Evolutionary conservation across 35 echinoderm and acorn worm genomes (phyloP), one percentile per base, ranked within the genome.

Genomic region (Strongylocentrotus purpuratus): DNA sequence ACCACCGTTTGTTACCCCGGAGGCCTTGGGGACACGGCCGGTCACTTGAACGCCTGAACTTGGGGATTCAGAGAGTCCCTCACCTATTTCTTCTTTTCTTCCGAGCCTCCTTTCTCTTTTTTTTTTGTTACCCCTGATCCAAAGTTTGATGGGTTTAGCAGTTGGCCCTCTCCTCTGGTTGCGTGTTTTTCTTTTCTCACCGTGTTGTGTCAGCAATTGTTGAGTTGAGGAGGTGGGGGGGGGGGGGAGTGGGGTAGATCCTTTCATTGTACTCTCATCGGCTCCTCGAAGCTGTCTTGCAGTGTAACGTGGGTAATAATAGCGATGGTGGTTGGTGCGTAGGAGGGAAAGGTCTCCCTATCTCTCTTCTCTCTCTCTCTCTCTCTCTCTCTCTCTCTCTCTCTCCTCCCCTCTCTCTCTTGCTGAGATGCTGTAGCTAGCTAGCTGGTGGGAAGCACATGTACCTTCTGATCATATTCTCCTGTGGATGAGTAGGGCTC

Each of bases 11-110:
- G 65, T 18, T 14, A n/a, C 65, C 65, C 65, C 20, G 7, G 65
- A n/a, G 22, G 65, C 65, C 65, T 22, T n/a, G 65, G 65, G 65
- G 65, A 78, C 65, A 78, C 65, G 25, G 20, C 65, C 65, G 65
- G 65, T 78, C 65, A 78, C 65, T 78, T 78, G 65, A 78, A 78
- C n/a, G 65, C 65, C n/a, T 78, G 65, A 78, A 78, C 65, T 78
- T 78, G 65, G 65, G 65, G 52, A 59, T 18, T 78, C 20, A 18
- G 25, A n/a, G 61, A 78, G 28, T 8, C 65, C 28, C 65, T 78
- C 65, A 78, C 65, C 65, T 78, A 78, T 78, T 78, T 78, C 28
- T 78, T 18, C 65, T 78, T 71, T 78, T 78, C 65, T n/a, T 78
- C 28, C 4, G 65, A 78, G 65, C 65, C 65, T 78, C 65, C 65